Base-by-base conservation (phyloP, 2,797 vertebrate genomes). In the Rhinichthys osculus region DNA sequence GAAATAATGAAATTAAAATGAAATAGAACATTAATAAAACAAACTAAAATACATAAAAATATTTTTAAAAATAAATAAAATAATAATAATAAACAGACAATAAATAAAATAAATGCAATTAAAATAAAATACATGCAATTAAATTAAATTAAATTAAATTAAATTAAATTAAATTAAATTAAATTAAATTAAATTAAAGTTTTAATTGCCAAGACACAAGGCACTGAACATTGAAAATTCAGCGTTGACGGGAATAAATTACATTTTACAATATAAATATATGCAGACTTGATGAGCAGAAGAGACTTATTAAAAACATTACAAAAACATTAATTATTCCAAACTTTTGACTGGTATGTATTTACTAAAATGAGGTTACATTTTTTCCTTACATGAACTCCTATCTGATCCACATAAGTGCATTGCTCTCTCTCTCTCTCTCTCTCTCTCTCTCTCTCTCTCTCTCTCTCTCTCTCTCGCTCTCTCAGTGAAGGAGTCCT, bases 401-500 rank as follows among this genome's bases (percentile, higher is more conserved):
- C 17, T 78, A 87, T 90, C 89, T 90, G 54, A 54, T 33, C 42
- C 62, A 30, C 38, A 81, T 70, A 71, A 57, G 33, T 81, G 33
- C 40, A 76, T 38, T 38, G 35, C 89, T 90, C 90, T 90, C 90
- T 88, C 90, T 90, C 90, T 91, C 90, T 88, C 89, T 87, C 91
- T 82, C 82, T 86, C 64, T 74, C 64, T 50, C 50, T 17, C 1
- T 17, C 16, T 6, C 16, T 6, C 16, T 17, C 5, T 52, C 50
- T 52, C 50, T 52, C 5, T 52, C 5, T 52, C 50, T 52, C 50
- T 82, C 92, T 90, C 87, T 79, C 88, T 88, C 89, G 90, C 91
- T 54, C 86, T 87, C 90, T 91, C 91, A 93, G 92, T 92, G 88
- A 90, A 93, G 93, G 92, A 93, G 91, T 91, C 88, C 93, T 95